Conservation (phyloP, 2,113 vertebrate species). For the Lichenostomus cassidix region DNA sequence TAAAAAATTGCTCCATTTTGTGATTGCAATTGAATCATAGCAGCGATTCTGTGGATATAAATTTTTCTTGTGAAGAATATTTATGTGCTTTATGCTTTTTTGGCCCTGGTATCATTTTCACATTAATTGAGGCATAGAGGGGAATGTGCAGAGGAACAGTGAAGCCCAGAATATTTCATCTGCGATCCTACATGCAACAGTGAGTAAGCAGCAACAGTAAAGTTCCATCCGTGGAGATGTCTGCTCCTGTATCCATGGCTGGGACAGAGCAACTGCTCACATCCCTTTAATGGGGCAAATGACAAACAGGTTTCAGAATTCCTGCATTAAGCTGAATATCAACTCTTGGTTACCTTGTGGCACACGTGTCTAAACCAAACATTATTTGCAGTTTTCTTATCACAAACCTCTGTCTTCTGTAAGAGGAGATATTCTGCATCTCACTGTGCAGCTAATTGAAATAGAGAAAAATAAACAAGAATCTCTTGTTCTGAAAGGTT, state of each 20-base stretch:
- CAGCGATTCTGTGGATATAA: background rate
- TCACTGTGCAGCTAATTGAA: background rate
- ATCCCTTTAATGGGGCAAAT: background rate
- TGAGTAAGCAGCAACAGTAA: background rate
- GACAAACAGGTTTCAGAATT: background rate
- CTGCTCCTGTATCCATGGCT: accelerated
- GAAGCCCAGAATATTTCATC: background rate
- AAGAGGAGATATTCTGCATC: background rate
- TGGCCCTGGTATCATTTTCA: background rate
- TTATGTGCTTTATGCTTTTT: accelerated
- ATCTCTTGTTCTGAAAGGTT: background rate
- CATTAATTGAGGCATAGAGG: background rate
- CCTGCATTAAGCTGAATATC: background rate
- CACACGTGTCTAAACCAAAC: background rate
- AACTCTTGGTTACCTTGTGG: background rate
- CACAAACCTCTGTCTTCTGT: background rate
- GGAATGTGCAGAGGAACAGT: background rate
- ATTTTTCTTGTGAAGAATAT: background rate
- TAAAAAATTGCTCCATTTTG: background rate
- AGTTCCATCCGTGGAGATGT: background rate
- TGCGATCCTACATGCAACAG: background rate
- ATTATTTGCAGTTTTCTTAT: background rate
- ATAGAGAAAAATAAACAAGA: background rate
- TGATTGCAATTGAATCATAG: background rate
- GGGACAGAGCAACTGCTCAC: background rate